phyloP scores from a whole-genome alignment of 30 jellyfish, hydroid and myxozoan species.

The Calvadosia cruxmelitensis region DNA sequence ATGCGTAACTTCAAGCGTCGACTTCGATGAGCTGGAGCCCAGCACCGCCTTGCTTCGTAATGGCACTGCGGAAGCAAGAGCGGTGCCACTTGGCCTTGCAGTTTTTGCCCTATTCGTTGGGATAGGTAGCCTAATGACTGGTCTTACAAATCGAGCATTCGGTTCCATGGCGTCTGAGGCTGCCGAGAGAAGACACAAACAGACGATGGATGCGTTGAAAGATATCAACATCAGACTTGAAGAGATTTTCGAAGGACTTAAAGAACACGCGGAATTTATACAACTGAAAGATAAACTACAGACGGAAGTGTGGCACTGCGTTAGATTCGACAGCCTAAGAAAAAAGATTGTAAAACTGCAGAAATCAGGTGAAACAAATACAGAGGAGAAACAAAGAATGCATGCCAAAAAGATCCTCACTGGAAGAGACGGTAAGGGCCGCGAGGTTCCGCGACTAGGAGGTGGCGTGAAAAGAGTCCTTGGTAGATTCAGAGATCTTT shows the following conservation, averaged over 20 bases:
- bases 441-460: not conserved
- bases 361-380: not conserved
- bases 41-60: too few species aligned
- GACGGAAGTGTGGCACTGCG: not conserved
- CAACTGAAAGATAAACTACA: not conserved
- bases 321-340: not conserved
- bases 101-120: too few species aligned
- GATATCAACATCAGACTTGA: not conserved
- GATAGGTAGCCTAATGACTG: too few species aligned
- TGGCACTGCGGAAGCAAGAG: too few species aligned
- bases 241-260: not conserved
- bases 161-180: too few species aligned
- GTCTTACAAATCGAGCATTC: too few species aligned
- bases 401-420: not conserved
- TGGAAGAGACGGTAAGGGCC: not conserved
- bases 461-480: not conserved
- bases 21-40: too few species aligned
- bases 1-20: too few species aligned
- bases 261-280: not conserved
- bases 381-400: not conserved
- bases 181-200: not conserved
- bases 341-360: not conserved
- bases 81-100: too few species aligned
- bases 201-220: not conserved
- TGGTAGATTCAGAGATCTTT: not conserved